Evolutionary conservation across 2,797 vertebrate genomes (phyloP).

Genomic region (Sciurus carolinensis): DNA sequence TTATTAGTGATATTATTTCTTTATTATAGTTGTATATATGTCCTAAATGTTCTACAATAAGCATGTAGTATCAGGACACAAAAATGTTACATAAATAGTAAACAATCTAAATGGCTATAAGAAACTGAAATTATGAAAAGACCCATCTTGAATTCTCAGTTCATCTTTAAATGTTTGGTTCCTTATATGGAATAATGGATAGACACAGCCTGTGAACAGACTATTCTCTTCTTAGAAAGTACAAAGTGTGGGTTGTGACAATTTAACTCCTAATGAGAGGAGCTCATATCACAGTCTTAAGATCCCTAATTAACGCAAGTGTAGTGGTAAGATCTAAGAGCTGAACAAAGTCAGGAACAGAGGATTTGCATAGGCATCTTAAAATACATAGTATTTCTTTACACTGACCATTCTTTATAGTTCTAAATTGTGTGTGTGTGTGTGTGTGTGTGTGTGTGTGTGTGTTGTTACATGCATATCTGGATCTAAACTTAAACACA

Average conservation of each 20-base stretch:
- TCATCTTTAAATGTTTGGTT: constrained; percentile 61
- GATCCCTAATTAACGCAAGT: constrained; percentile 38
- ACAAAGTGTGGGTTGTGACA: background rate
- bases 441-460: too few species aligned
- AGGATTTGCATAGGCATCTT: background rate
- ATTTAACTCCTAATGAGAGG: constrained; percentile 28
- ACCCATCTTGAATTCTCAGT: constrained; percentile 32
- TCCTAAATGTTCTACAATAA: constrained; percentile 45
- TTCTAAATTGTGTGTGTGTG: background rate
- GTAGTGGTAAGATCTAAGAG: background rate
- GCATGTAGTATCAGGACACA: background rate
- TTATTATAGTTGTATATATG: constrained; percentile 35
- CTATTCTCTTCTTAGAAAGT: constrained; percentile 37
- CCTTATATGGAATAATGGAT: constrained; percentile 19
- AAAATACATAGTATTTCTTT: constrained; percentile 51
- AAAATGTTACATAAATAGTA: constrained; percentile 64
- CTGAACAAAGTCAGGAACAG: background rate
- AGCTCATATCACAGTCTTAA: background rate
- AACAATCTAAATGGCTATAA: background rate
- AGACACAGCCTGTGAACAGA: background rate
- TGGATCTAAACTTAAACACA: constrained; percentile 70
- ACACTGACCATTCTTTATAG: constrained; percentile 5
- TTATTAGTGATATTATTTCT: constrained; percentile 20
- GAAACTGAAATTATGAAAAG: constrained; percentile 41
- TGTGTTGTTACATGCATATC: constrained; percentile 9